Evolutionary conservation across 2,888 invertebrate genomes (phyloP).

Genomic region (Chymomyza amoena): DNA sequence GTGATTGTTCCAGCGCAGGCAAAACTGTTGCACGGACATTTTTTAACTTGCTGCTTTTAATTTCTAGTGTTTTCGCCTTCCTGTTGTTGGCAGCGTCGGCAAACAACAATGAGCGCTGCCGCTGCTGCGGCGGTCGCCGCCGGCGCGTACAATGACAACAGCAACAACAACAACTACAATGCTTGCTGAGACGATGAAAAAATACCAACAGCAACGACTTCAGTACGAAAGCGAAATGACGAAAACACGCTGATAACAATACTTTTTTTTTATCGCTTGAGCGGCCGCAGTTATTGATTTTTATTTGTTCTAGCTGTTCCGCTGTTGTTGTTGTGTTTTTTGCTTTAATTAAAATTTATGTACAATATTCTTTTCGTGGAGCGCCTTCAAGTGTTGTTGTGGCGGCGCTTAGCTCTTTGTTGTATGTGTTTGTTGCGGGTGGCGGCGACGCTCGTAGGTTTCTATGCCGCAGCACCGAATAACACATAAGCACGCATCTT

Average conservation of each 20-base stretch:
- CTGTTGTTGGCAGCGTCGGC: background rate
- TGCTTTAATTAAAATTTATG: constrained; percentile 63
- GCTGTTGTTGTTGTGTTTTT: constrained; percentile 19
- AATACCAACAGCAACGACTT: constrained; percentile 36
- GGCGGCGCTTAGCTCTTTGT: constrained; percentile 1
- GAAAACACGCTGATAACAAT: constrained; percentile 63
- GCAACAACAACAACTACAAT: constrained; percentile 3
- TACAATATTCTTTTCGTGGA: constrained; percentile 45
- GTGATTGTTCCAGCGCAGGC: constrained; percentile 94
- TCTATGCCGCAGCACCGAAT: constrained; percentile 61
- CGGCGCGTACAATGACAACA: constrained; percentile 23
- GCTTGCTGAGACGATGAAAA: constrained; percentile 18
- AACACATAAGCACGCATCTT: constrained; percentile 34
- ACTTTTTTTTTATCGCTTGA: constrained; percentile 52
- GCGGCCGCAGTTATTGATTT: constrained; percentile 13
- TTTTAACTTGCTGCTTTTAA: constrained; percentile 27
- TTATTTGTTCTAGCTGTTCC: constrained; percentile 10
- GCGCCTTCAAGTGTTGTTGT: constrained; percentile 41
- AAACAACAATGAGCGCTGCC: constrained; percentile 9
- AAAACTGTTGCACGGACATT: constrained; percentile 88
- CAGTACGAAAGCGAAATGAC: constrained; percentile 44
- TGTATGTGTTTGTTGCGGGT: constrained; percentile 39
- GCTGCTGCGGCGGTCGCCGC: constrained; percentile 37
- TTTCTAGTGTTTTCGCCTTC: background rate
- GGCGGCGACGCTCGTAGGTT: constrained; percentile 42